Percentiles rank a stretch among this genome's conserved stretches.
Evolutionary conservation across 2,113 vertebrate genomes (phyloP).

Genomic region (Hystrix brachyura): DNA sequence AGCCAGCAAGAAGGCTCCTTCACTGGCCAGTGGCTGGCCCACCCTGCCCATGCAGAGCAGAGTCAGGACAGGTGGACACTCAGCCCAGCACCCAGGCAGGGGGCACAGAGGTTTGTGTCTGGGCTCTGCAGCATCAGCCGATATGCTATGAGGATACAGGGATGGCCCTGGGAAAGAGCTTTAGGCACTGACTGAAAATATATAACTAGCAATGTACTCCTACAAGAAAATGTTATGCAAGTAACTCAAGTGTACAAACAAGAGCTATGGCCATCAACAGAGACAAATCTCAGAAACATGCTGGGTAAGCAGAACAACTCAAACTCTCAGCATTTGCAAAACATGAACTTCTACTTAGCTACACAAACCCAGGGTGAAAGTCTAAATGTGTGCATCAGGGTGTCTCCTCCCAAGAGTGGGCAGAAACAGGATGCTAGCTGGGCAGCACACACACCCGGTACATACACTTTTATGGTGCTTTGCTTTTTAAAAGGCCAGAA

Average conservation of each 20-base stretch:
- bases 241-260: neutral
- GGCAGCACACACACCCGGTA: no score
- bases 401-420: neutral
- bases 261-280: neutral
- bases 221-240: neutral
- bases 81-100: neutral
- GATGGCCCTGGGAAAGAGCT: neutral
- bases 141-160: neutral
- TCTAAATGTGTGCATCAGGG: accelerated
- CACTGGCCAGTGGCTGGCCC: neutral
- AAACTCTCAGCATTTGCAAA: neutral
- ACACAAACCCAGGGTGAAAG: no score
- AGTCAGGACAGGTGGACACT: neutral
- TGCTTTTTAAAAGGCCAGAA: neutral
- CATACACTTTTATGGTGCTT: neutral
- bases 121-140: neutral
- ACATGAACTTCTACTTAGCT: neutral
- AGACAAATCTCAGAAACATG: neutral
- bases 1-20: neutral
- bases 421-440: neutral
- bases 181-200: neutral
- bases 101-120: neutral
- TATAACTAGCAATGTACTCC: neutral
- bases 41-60: neutral
- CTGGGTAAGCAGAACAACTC: neutral